These are phyloP conservation scores for Conus betulinus DNA, from an alignment of 1,140 invertebrate species.

Conservation along the genomic window DNA sequence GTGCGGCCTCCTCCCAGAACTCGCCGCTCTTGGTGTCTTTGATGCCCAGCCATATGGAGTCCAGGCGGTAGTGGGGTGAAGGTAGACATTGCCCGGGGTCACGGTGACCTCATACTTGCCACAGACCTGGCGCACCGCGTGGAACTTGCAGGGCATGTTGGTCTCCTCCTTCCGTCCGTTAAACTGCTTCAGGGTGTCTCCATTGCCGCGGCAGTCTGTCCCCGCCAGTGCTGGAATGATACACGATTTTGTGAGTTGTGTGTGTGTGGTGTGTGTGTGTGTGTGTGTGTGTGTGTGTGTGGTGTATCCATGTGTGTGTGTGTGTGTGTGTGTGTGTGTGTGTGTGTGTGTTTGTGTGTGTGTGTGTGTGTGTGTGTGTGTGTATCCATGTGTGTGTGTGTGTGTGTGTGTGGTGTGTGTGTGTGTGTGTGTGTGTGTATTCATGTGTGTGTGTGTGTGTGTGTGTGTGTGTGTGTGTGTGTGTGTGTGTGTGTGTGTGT, in stretches of 20 bases:
- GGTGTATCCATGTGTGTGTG: neutral
- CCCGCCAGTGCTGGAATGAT: no score
- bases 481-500: no score
- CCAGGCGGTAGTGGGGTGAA: slow-evolving; percentile 1
- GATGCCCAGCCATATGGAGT: neutral
- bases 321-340: neutral
- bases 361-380: no score
- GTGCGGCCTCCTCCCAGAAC: neutral
- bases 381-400: no score
- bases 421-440: no score
- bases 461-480: no score
- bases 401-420: no score
- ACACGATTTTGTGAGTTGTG: no score
- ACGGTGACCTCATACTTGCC: neutral
- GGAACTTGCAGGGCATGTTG: neutral
- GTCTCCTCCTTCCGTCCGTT: neutral
- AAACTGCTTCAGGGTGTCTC: neutral
- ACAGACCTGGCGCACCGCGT: neutral
- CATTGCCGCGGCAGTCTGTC: neutral
- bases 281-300: no score
- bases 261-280: no score
- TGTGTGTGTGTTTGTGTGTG: no score
- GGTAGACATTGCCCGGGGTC: slow-evolving; percentile 11
- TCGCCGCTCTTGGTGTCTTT: neutral
- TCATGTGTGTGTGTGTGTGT: no score